Base-by-base conservation (phyloP, 2,113 vertebrate species). In the Sinocyclocheilus anshuiensis region DNA sequence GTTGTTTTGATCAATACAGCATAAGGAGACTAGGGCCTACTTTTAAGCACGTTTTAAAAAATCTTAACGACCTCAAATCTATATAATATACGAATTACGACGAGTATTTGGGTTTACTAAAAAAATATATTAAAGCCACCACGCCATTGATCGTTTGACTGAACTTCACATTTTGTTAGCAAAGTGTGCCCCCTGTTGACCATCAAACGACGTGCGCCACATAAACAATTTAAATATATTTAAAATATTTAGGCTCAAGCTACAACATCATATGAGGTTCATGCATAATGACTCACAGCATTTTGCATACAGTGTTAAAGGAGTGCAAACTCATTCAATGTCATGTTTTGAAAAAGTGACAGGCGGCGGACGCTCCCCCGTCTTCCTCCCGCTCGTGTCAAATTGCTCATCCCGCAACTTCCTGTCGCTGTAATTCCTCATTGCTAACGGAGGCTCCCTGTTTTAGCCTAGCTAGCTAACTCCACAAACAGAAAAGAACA, bases 381-480 rank as follows among this genome's bases (percentile, higher is more conserved):
- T 63, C 71, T 89, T 87, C 87, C 87, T 85, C 84, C 71, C 78
- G 87, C 71, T 71, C 10, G 29, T 86, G 29, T 33, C 29, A 33
- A 33, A 33, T 33, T 48, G 57, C 53, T 84, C 77, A 72, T 74
- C 80, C 77, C 69, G 48, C 82, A 39, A 87, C 89, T 89, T 89
- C 89, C 89, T 83, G 89, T 80, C 57, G 55, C 83, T 82, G 26
- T 76, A 81, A 77, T 89, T 84, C 48, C 69, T 59, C 45, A 15
- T 71, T 65, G 74, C 69, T 55, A 65, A 81, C 55, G 26, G 77
- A 63, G 67, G 55, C 45, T 80, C 75, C 15, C 22, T 29, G 22
- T 76, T 4, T 71, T 77, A 88, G 50, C 72, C 67, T 75, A 71
- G 36, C 76, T n/a, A 57, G 84, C 85, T 81, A 61, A 81, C 77